Base-by-base conservation (phyloP, 2,888 invertebrate species). In the Watsonalla binaria region DNA sequence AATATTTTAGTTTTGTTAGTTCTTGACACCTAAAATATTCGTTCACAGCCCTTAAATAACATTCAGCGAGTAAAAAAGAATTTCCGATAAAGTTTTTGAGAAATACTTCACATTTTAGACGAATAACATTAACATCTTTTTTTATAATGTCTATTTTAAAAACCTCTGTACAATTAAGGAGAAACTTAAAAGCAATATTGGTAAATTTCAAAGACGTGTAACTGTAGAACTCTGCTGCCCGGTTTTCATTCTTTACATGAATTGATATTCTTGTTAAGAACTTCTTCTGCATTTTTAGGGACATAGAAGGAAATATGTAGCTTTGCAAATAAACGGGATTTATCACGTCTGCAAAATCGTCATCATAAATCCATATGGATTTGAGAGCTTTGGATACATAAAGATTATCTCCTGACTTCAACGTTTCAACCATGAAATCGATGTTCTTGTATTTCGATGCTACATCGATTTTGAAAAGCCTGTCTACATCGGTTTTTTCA, bases 381-480 rank as follows among this genome's bases (percentile, higher is more conserved):
- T 82, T 86, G 0, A 86, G 68, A 37, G 75, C 84, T 65, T 77
- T 72, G 4, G 81, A 73, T 51, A 83, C 72, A 47, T 75, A 73
- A 6, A 86, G 64, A 47, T 66, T 70, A 46, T 86, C 84, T 2
- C 82, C 84, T 37, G 68, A 73, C 60, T 80, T 86, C 0, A 87
- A 56, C 5, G 70, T 63, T 42, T 84, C 75, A 37, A 82, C 33
- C 8, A 87, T 73, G 51, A 79, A 84, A 45, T 80, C 74, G 6
- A 78, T 54, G 54, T 84, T 75, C 56, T 63, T 71, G 15, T 73
- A 74, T 59, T 76, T 77, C 8, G 81, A 75, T 2, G 86, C 86
- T 6, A 87, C 57, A 62, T 82, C 82, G 42, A 87, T 86, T 65
- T 82, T 80, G 55, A 74, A 86, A 2, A 87, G 54, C 42, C 63